Evolutionary conservation across 2,888 invertebrate species (phyloP), one percentile per base, ranked within the genome.

Genomic region (Emmelina monodactyla): DNA sequence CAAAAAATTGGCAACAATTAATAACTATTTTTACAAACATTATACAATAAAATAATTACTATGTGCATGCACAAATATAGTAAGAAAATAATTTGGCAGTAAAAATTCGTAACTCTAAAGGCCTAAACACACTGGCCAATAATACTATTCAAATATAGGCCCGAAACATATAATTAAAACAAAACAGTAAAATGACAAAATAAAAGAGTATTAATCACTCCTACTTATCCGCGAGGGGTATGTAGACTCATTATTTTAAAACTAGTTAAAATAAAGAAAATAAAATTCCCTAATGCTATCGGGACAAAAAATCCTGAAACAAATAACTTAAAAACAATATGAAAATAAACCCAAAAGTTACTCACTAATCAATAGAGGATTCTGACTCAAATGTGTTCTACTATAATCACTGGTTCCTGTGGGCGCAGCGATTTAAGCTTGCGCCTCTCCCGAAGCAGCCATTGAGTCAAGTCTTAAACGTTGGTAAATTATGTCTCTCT

Each of bases 1-100:
- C 61, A 68, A 70, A 70, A 72, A 70, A 75, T 72, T 78, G 73
- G 75, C 78, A 79, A 79, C 79, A 78, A 75, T 72, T 75, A 75
- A 64, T 70, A 76, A 76, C 71, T 73, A 75, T 55, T 55, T 71
- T 67, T 72, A 62, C 61, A 72, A 62, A 70, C 72, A 73, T 69
- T 53, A 71, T 73, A 72, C 65, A 76, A 72, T 75, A 73, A 75
- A 78, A 78, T 78, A 76, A 78, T 76, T 73, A 73, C 71, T 66
- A 73, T 73, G 75, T 76, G 75, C 73, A 78, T 72, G 73, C 78
- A 75, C 78, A 76, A 76, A 75, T 73, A 75, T 71, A 61, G 73
- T 78, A 78, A 70, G 75, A 78, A 79, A 78, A 78, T 75, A 79
- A 79, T 76, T 79, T 79, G 79, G 79, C 79, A 79, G 79, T 79